These are phyloP conservation scores for Dendroctonus ponderosae DNA, from an alignment of 1,140 invertebrate genomes.

Conservation along the genomic window DNA sequence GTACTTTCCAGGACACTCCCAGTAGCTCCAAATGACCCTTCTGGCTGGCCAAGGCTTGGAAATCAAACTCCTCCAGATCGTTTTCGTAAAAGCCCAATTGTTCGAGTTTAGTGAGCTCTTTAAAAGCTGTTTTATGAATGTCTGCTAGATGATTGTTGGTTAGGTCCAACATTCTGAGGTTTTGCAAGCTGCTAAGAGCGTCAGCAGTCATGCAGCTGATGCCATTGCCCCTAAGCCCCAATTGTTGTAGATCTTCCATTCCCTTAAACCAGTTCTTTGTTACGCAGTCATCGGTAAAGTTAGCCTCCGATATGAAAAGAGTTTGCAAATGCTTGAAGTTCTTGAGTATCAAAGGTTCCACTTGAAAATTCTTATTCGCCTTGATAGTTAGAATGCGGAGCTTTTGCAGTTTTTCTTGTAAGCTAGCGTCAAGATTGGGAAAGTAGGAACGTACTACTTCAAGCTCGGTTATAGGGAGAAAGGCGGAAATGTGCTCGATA, in stretches of 20 bases:
- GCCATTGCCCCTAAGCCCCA: conserved; percentile 9
- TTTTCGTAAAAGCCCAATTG: conserved; percentile 22
- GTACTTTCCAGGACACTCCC: conserved; percentile 12
- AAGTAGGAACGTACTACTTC: conserved; percentile 13
- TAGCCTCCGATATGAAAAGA: conserved; percentile 17
- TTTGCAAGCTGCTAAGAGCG: conserved; percentile 15
- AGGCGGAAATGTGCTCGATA: conserved; percentile 8
- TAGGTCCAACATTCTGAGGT: conserved; percentile 17
- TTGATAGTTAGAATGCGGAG: conserved; percentile 1
- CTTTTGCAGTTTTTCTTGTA: conserved; percentile 11
- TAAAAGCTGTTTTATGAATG: conserved; percentile 15
- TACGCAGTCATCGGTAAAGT: conserved; percentile 18
- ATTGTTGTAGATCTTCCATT: conserved; percentile 8
- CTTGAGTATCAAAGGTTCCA: conserved; percentile 11
- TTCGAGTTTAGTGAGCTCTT: conserved; percentile 18
- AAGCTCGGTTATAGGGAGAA: neutral
- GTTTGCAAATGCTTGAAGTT: conserved; percentile 8
- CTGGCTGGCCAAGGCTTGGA: conserved; percentile 4
- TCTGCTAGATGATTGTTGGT: conserved; percentile 20
- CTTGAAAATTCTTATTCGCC: conserved; percentile 17
- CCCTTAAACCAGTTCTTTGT: conserved; percentile 26
- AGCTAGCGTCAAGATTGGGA: conserved; percentile 9
- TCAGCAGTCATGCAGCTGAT: conserved; percentile 14
- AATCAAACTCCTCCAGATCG: conserved; percentile 16
- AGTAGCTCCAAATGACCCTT: conserved; percentile 10